Evolutionary conservation across 2,113 vertebrate genomes (phyloP), one percentile per base, ranked within the genome.

Genomic region (Siniperca chuatsi): DNA sequence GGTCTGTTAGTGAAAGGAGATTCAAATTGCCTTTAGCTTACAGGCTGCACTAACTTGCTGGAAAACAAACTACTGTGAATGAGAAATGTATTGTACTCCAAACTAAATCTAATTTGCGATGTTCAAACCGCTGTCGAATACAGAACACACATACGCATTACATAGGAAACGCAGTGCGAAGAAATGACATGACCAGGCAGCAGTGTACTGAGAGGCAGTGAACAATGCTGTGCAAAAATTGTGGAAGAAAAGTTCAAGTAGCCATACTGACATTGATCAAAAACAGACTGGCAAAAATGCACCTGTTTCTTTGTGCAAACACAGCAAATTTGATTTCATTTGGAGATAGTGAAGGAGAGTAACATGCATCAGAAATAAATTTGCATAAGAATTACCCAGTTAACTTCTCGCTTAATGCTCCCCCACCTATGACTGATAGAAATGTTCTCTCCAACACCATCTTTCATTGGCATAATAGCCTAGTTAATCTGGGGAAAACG

Each of bases 1-100:
- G 60, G 54, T 21, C 72, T 82, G 71, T 79, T 33, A 74, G 79
- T 86, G 79, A 84, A 83, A 88, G 66, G 69, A 84, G 81, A 90
- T 93, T 93, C 78, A 86, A 83, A 90, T 90, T 75, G 84, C 81
- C 54, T 75, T 89, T 72, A 52, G 61, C 86, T 87, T 60, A 67
- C 42, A 72, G 73, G 74, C 77, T 68, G 68, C 61, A 29, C 52
- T 79, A 88, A 29, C 29, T 29, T 2, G n/a, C 25, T 33, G 2
- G 40, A 50, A 73, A 81, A 61, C 16, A 73, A 81, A 65, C 16
- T 20, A 2, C 16, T 48, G 0, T 29, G 44, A 58, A 33, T n/a
- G n/a, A 44, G 54, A 78, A 48, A 40, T 58, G 33, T 11, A 23
- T 16, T 72, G 8, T 21, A 1, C 29, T 37, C 44, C 6, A 25